Percentiles rank a stretch among this genome's conserved stretches.
Conservation (phyloP, 2,888 invertebrate species). For the Sarcophaga rosellei region DNA sequence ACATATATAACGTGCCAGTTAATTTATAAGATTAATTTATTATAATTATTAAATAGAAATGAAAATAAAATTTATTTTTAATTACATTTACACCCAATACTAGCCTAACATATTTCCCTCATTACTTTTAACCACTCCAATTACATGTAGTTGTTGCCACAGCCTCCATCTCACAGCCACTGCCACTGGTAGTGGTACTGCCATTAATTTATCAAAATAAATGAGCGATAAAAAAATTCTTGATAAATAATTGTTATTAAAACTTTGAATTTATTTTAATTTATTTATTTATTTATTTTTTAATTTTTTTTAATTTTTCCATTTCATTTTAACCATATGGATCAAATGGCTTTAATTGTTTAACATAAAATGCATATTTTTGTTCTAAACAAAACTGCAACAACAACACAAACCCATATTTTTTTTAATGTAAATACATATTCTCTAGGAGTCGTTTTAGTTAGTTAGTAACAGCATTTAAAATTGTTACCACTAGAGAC, state of each 20-base stretch:
- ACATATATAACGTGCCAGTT: no score
- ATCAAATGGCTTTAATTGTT: neutral
- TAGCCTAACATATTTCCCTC: no score
- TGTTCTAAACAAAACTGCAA: neutral
- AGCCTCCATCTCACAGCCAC: neutral
- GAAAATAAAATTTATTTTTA: no score
- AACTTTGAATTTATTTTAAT: neutral
- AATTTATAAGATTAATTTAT: no score
- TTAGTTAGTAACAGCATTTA: neutral
- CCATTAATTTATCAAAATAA: constrained; percentile 1
- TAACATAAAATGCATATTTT: neutral
- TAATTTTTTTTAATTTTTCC: neutral
- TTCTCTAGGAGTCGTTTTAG: neutral
- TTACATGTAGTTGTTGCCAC: no score
- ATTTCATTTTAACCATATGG: constrained; percentile 16
- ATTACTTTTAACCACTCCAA: no score
- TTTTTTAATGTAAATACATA: neutral
- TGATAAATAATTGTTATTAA: constrained; percentile 20
- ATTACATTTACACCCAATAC: no score
- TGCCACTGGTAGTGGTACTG: neutral
- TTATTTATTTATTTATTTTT: no score
- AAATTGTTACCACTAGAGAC: neutral
- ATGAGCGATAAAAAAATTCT: neutral
- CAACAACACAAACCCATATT: constrained; percentile 1
- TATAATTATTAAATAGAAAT: no score